Base-by-base conservation (phyloP, 2,888 invertebrate species). In the Seira ritae region DNA sequence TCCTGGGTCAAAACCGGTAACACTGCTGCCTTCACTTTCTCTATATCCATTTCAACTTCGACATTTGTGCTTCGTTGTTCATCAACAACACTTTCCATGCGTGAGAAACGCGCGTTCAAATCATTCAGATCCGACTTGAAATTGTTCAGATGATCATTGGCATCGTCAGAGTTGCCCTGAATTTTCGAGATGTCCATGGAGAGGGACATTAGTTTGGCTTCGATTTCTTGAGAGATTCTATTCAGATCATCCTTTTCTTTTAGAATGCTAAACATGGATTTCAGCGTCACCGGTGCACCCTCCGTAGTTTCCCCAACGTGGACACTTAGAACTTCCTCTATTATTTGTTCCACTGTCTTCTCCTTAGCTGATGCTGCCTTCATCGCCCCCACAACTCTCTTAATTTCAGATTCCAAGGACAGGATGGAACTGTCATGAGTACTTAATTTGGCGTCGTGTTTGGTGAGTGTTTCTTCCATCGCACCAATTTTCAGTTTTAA, bases 351-450 rank as follows among this genome's bases (percentile, higher is more conserved):
- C 42, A 79, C 17, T n/a, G 79, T 20, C 69, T 85, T 85, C 20
- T 79, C 85, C 19, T 85, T 85, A 12, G 82, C 31, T 12, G 85
- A 82, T 8, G 79, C 85, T n/a, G 82, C 82, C 17, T 82, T 75
- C 76, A 82, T 85, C 12, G 82, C 82, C 4, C 20, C 17, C 6
- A 69, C 0, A n/a, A 80, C 65, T 23, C 15, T 46, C 10, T 20
- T 69, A 17, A 80, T 50, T 8, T 80, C 75, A 20, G 55, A 20
- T 37, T 71, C 37, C 22, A 80, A n/a, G 0, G 46, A 17, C 6
- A 24, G 19, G 1, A 75, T 50, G n/a, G 70, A 46, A 4, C 23
- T 17, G 19, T 69, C 65, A 12, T 80, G 75, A 12, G 65, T 4
- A 12, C 22, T 80, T 10, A 80, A 31, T 15, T 65, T 50, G 1